Conservation (phyloP, 1,140 invertebrate genomes). For the Octopus sinensis region DNA sequence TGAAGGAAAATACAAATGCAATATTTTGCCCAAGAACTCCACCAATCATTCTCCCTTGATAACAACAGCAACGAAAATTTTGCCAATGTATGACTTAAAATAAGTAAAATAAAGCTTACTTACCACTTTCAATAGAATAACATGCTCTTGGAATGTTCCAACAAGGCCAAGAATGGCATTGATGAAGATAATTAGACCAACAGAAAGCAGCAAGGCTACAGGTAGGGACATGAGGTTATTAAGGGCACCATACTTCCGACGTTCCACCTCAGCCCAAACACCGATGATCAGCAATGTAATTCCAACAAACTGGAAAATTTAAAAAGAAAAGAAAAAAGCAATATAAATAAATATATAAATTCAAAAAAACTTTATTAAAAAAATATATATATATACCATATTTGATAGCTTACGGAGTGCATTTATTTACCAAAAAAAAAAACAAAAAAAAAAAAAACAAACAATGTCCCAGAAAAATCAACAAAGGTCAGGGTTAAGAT, state of each 20-base stretch:
- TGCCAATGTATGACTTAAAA: no score
- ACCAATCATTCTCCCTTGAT: no score
- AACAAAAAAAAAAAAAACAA: no score
- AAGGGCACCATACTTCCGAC: constrained; percentile 30
- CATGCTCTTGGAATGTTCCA: constrained; percentile 38
- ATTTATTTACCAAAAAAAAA: no score
- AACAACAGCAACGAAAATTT: no score
- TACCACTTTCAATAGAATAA: constrained; percentile 41
- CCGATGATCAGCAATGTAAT: constrained; percentile 34
- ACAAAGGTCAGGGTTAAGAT: no score
- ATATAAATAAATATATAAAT: background rate
- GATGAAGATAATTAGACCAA: constrained; percentile 38
- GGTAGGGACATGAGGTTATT: constrained; percentile 40
- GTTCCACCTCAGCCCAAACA: constrained; percentile 33
- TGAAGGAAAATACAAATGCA: no score
- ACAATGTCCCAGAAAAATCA: no score
- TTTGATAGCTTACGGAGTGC: no score
- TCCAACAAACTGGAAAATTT: constrained; percentile 36
- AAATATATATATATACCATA: no score
- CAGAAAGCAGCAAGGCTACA: constrained; percentile 36
- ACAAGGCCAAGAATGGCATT: constrained; percentile 40
- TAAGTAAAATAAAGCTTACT: constrained; percentile 14
- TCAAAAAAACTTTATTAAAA: background rate
- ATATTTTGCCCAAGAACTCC: no score
- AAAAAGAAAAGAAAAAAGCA: background rate